Evolutionary conservation across 2,797 vertebrate genomes (phyloP).

Genomic region (Oophaga sylvatica): DNA sequence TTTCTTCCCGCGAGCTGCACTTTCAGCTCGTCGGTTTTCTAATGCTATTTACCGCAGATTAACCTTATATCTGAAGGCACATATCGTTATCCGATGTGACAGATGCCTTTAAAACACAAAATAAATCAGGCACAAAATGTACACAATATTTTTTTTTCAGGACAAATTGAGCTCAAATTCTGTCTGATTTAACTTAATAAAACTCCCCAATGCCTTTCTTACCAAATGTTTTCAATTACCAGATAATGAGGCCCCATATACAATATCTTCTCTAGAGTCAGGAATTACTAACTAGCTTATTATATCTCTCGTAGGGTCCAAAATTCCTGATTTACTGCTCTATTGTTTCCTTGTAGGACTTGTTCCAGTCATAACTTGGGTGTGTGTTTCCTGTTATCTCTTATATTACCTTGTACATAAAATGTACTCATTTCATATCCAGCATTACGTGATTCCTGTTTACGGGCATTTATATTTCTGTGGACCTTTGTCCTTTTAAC

Average conservation of each 20-base stretch:
- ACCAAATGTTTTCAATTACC: not conserved
- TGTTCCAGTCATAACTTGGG: slow-evolving; percentile 41
- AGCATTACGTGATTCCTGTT: slow-evolving; percentile 42
- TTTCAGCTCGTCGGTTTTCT: no score
- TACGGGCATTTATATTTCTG: slow-evolving; percentile 17
- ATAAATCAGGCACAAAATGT: no score
- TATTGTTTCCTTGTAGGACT: slow-evolving; percentile 47
- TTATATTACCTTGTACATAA: slow-evolving; percentile 48
- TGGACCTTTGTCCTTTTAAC: not conserved
- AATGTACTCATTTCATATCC: slow-evolving; percentile 25
- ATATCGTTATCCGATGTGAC: no score
- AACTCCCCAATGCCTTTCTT: not conserved
- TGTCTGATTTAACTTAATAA: no score
- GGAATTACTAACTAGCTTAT: slow-evolving; percentile 12
- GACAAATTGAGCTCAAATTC: no score
- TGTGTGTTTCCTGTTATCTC: slow-evolving; percentile 51
- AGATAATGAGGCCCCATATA: not conserved
- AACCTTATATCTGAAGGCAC: no score
- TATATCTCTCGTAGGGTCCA: not conserved
- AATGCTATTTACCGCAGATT: no score
- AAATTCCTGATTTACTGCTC: slow-evolving; percentile 37
- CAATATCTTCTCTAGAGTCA: not conserved
- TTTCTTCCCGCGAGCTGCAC: no score
- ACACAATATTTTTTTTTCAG: no score
- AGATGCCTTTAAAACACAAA: no score